A percentile compares a stretch with the other conserved stretches of the same genome.
These are phyloP conservation scores for Amiota minor DNA, from an alignment of 2,888 invertebrate species.

Conservation along the genomic window DNA sequence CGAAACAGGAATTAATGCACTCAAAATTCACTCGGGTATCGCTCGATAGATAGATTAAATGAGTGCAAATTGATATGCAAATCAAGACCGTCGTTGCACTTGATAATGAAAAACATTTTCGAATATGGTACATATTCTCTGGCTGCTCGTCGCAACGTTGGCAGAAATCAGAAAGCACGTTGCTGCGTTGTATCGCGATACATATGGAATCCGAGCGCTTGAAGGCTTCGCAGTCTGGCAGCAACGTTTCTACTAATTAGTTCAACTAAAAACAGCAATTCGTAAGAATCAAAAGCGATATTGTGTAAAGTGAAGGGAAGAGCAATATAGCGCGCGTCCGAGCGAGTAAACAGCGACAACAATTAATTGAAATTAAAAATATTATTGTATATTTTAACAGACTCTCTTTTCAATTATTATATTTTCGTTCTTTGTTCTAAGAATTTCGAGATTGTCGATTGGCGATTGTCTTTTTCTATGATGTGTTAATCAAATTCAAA, in stretches of 20 bases:
- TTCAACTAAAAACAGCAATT: constrained; percentile 46
- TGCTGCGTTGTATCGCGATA: neutral
- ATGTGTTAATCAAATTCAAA: no score
- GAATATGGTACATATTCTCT: neutral
- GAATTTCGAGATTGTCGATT: no score
- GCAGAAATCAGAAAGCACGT: neutral
- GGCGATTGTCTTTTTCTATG: no score
- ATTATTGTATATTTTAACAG: neutral
- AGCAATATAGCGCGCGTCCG: constrained; percentile 30
- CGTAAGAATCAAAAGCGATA: constrained; percentile 35
- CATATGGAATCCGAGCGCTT: constrained; percentile 14
- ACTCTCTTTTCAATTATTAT: neutral
- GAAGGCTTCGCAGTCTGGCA: constrained; percentile 53
- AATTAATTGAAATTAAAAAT: constrained; percentile 22
- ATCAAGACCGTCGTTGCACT: neutral
- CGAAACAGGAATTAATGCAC: neutral
- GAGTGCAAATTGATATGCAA: neutral
- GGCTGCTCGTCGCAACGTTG: neutral
- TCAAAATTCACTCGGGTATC: neutral
- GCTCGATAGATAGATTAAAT: neutral
- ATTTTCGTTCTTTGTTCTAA: no score
- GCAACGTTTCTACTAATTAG: constrained; percentile 63
- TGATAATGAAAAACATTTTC: constrained; percentile 7
- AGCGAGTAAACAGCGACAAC: constrained; percentile 36
- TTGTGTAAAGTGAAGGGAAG: no score